Percentiles rank a stretch among this genome's conserved stretches.
These are phyloP conservation scores for Pissodes strobi DNA, from an alignment of 1,140 invertebrate species.

Conservation along the genomic window DNA sequence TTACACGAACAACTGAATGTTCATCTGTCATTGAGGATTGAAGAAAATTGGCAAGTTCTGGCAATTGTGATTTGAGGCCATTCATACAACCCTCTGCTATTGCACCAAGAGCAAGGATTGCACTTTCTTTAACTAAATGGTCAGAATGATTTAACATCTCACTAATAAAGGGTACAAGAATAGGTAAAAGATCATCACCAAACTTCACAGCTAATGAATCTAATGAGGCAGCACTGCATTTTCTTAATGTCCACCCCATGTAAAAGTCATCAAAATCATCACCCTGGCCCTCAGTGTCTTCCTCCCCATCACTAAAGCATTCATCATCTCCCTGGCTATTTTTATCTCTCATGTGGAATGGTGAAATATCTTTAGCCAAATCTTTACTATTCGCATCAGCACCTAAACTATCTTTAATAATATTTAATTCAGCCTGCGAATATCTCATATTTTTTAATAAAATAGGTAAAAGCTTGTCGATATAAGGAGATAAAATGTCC, in stretches of 20 bases:
- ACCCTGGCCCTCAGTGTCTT: slow-evolving; percentile 74
- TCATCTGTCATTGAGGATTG: slow-evolving; percentile 90
- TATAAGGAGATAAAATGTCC: slow-evolving; percentile 85
- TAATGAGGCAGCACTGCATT: slow-evolving; percentile 96
- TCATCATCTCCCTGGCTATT: slow-evolving; percentile 60
- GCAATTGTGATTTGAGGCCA: slow-evolving; percentile 93
- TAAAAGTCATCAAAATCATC: slow-evolving; percentile 87
- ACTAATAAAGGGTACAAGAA: slow-evolving; percentile 93
- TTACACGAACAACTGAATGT: slow-evolving; percentile 94
- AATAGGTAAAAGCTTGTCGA: slow-evolving; percentile 85
- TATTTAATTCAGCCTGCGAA: slow-evolving; percentile 93
- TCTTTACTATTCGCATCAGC: slow-evolving; percentile 49
- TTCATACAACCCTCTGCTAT: slow-evolving; percentile 99
- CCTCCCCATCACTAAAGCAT: slow-evolving; percentile 57
- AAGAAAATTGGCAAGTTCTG: slow-evolving; percentile 93
- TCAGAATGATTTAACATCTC: slow-evolving; percentile 93
- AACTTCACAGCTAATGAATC: slow-evolving; percentile 98
- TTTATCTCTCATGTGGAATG: slow-evolving; percentile 45
- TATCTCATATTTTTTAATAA: slow-evolving; percentile 97
- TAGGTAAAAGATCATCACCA: slow-evolving; percentile 88
- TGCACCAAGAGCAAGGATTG: slow-evolving; percentile 81
- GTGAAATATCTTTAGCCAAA: slow-evolving; percentile 48
- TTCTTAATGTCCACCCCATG: slow-evolving; percentile 96
- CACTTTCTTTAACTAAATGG: slow-evolving; percentile 95
- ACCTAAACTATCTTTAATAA: slow-evolving; percentile 71